phyloP scores from a whole-genome alignment of 2,113 vertebrate genomes.

The Festucalex cinctus region DNA sequence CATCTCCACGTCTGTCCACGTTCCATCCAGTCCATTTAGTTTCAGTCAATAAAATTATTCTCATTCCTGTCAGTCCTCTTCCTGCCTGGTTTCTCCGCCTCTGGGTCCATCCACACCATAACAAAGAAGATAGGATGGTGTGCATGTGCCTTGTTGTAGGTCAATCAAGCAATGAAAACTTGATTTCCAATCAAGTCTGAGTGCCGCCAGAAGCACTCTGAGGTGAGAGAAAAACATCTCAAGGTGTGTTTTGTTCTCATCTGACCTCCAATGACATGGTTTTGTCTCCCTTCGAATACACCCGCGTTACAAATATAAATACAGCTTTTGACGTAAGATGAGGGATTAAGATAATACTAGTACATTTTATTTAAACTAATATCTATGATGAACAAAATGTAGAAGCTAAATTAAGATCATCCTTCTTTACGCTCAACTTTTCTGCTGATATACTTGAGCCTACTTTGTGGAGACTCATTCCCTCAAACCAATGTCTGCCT shows the following conservation, averaged over 20 bases:
- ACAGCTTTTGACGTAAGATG: not conserved
- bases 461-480: conserved; percentile 27
- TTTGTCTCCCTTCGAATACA: conserved; percentile 7
- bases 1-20: too few species aligned
- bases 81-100: too few species aligned
- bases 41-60: too few species aligned
- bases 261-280: conserved; percentile 8
- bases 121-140: not conserved
- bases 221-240: conserved; percentile 24
- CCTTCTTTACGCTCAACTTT: conserved; percentile 10
- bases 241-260: conserved; percentile 29
- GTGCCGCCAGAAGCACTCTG: conserved; percentile 27
- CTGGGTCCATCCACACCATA: too few species aligned
- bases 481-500: conserved; percentile 13
- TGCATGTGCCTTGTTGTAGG: conserved; percentile 8
- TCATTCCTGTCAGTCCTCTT: too few species aligned
- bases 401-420: not conserved
- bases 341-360: not conserved
- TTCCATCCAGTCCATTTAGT: too few species aligned
- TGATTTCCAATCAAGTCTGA: conserved; percentile 43
- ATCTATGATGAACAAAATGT: not conserved
- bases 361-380: not conserved
- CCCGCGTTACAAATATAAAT: not conserved
- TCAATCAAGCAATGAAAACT: conserved; percentile 26
- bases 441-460: conserved; percentile 16